Evolutionary conservation across 2,888 invertebrate genomes (phyloP).

Genomic region (Fragum whitleyi): DNA sequence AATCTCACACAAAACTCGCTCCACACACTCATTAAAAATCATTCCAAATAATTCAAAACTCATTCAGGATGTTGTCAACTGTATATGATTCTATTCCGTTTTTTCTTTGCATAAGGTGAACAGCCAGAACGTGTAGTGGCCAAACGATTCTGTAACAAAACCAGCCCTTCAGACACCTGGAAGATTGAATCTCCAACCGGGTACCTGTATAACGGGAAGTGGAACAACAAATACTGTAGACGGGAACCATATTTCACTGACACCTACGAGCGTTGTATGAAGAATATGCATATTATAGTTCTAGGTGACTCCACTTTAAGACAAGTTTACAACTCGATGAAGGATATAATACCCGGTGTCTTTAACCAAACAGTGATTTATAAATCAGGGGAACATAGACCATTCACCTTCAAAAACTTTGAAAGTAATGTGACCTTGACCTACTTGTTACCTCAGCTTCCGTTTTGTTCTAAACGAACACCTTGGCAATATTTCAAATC

Average conservation of each 20-base stretch:
- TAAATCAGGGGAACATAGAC: conserved; percentile 48
- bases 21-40: no score
- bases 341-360: conserved; percentile 34
- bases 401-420: conserved; percentile 36
- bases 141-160: neutral
- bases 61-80: no score
- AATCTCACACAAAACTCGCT: no score
- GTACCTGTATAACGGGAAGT: conserved; percentile 15
- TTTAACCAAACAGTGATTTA: conserved; percentile 49
- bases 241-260: neutral
- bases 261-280: conserved; percentile 24
- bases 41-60: no score
- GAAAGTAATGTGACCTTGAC: conserved; percentile 43
- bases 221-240: conserved; percentile 8
- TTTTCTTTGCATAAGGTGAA: no score
- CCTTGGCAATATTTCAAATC: conserved; percentile 54
- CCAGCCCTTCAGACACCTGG: conserved; percentile 11
- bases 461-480: conserved; percentile 52
- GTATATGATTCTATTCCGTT: no score
- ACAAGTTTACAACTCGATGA: conserved; percentile 43
- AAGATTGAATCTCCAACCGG: neutral
- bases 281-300: conserved; percentile 30
- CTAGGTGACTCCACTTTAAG: conserved; percentile 58
- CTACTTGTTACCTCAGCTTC: conserved; percentile 51
- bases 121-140: neutral